Evolutionary conservation across 92 coral and sea anemone species (phyloP).

Genomic region (Phenganax subtilis): DNA sequence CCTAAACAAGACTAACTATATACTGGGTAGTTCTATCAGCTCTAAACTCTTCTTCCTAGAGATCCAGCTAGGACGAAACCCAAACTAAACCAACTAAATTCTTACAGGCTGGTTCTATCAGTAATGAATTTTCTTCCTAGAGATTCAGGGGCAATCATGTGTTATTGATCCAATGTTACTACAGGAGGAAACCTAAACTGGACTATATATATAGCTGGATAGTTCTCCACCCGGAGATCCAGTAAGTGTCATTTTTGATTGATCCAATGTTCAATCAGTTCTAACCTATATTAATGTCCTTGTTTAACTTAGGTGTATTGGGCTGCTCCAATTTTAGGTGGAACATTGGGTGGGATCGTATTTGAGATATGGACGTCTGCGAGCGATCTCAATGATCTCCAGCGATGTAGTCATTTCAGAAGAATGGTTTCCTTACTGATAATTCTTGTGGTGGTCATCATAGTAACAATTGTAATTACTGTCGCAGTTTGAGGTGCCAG

Average conservation of each 20-base stretch:
- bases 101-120: no score
- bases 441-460: constrained; percentile 13
- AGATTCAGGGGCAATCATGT: no score
- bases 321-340: constrained; percentile 31
- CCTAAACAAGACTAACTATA: no score
- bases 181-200: neutral
- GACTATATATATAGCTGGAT: neutral
- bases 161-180: no score
- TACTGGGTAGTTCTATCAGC: neutral
- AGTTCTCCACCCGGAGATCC: neutral
- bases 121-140: no score
- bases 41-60: neutral
- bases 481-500: constrained; percentile 9
- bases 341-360: constrained; percentile 26
- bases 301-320: constrained; percentile 22
- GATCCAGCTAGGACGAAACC: neutral
- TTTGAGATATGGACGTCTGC: constrained; percentile 29
- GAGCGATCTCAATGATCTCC: constrained; percentile 15
- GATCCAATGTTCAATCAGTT: no score
- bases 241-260: neutral
- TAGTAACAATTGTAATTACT: constrained; percentile 10
- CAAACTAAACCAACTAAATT: no score
- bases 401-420: constrained; percentile 31
- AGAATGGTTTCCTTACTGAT: constrained; percentile 31
- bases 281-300: neutral